These are phyloP conservation scores for Hecatera dysodea DNA, from an alignment of 2,888 invertebrate genomes.

Conservation along the genomic window DNA sequence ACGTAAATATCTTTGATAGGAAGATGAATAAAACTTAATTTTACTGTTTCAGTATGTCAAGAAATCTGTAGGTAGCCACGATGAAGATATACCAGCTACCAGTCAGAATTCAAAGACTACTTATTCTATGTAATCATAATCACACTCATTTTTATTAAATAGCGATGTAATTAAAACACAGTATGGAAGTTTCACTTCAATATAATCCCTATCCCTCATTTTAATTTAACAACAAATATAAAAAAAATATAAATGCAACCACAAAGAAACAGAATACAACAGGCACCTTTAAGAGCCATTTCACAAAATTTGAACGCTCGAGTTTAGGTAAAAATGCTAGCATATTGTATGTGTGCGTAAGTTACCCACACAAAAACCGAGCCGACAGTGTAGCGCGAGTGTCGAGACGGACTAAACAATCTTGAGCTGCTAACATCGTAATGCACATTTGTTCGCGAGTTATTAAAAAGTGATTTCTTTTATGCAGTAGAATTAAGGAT, in stretches of 20 bases:
- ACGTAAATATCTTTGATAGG: no score
- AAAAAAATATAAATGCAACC: constrained; percentile 24
- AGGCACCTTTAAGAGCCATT: constrained; percentile 33
- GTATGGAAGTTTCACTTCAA: constrained; percentile 28
- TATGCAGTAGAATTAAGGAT: no score
- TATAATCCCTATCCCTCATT: constrained; percentile 27
- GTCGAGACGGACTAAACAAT: no score
- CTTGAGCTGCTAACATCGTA: no score
- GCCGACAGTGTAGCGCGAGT: no score
- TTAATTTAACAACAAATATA: constrained; percentile 23
- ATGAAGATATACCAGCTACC: constrained; percentile 90
- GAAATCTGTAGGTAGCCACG: constrained; percentile 91
- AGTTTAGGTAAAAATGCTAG: no score
- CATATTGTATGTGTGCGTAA: no score
- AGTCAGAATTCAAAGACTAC: constrained; percentile 87
- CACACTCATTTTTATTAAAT: constrained; percentile 51
- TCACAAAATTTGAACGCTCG: no score
- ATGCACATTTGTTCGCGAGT: no score
- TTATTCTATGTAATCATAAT: constrained; percentile 83
- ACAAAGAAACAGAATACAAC: constrained; percentile 10
- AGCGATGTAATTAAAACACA: constrained; percentile 54
- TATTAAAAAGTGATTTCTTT: no score
- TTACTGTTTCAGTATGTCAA: constrained; percentile 90
- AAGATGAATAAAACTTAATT: background rate
- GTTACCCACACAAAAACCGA: no score